These are phyloP conservation scores for Temnothorax rugatulus DNA, from an alignment of 2,888 invertebrate genomes.

Conservation along the genomic window DNA sequence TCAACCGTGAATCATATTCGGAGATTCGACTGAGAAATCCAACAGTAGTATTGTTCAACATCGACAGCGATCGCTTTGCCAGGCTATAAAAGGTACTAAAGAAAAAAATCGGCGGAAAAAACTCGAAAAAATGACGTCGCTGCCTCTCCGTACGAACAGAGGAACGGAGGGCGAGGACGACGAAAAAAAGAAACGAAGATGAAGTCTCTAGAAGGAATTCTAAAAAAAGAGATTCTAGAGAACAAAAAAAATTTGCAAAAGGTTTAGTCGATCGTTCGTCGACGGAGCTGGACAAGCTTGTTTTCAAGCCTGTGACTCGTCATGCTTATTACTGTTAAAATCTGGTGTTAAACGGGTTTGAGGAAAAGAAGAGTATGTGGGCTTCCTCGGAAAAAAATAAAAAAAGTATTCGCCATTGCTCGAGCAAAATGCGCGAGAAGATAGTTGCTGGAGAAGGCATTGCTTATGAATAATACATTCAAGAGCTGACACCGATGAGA, in stretches of 20 bases:
- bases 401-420: conserved; percentile 29
- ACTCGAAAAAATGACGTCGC: conserved; percentile 28
- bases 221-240: conserved; percentile 28
- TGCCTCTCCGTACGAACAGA: conserved; percentile 32
- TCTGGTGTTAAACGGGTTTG: conserved; percentile 28
- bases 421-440: conserved; percentile 46
- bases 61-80: conserved; percentile 66
- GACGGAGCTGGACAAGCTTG: conserved; percentile 18
- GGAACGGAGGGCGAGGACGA: conserved; percentile 26
- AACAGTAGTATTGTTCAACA: conserved; percentile 62
- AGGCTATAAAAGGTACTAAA: conserved; percentile 60
- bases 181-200: conserved; percentile 42
- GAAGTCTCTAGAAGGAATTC: conserved; percentile 26
- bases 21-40: conserved; percentile 40
- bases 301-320: conserved; percentile 28
- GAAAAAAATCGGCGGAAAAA: conserved; percentile 39
- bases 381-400: conserved; percentile 9
- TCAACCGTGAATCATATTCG: conserved; percentile 35
- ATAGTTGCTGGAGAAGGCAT: conserved; percentile 36
- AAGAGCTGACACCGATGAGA: conserved; percentile 33
- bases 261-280: conserved; percentile 24
- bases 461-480: conserved; percentile 38
- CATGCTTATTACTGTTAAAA: conserved; percentile 53
- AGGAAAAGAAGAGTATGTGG: conserved; percentile 31
- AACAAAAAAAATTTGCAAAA: conserved; percentile 19